A percentile compares a stretch with the other conserved stretches of the same genome.
These are phyloP conservation scores for Drosophila persimilis DNA, from an alignment of 1,140 invertebrate species.

Conservation along the genomic window DNA sequence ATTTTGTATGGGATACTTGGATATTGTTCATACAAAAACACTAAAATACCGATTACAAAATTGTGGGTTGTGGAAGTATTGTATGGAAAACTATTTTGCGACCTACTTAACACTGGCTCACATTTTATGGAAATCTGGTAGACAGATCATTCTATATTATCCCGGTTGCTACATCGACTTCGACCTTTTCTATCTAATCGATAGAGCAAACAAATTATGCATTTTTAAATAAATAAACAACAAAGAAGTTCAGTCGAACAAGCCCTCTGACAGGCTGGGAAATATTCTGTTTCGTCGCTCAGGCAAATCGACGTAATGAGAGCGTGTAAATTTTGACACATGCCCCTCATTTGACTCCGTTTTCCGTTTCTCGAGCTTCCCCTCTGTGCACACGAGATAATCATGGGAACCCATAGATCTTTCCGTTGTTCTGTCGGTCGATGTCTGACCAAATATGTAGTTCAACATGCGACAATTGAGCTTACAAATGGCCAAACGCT, in stretches of 20 bases:
- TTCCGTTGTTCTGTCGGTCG: conserved; percentile 33
- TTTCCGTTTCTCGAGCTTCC: conserved; percentile 4
- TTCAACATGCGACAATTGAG: conserved; percentile 58
- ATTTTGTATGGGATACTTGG: too few species aligned
- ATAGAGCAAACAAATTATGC: neutral
- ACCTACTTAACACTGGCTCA: too few species aligned
- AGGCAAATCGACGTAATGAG: conserved; percentile 69
- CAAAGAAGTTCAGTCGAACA: conserved; percentile 7
- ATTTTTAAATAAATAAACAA: neutral
- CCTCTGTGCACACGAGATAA: conserved; percentile 2
- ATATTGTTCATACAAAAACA: too few species aligned
- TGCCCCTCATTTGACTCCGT: conserved; percentile 53
- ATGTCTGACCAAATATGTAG: conserved; percentile 61
- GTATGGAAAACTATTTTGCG: too few species aligned
- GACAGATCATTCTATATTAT: too few species aligned
- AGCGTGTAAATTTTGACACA: conserved; percentile 79
- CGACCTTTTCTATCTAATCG: too few species aligned
- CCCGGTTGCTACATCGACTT: too few species aligned
- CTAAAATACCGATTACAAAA: too few species aligned
- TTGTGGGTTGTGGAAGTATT: too few species aligned
- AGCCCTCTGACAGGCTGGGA: conserved; percentile 35
- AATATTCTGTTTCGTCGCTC: conserved; percentile 37
- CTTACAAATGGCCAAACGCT: conserved; percentile 29
- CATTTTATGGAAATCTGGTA: too few species aligned
- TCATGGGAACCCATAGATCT: conserved; percentile 48